phyloP scores from a whole-genome alignment of 2,797 vertebrate species.

The Semaprochilodus insignis region DNA sequence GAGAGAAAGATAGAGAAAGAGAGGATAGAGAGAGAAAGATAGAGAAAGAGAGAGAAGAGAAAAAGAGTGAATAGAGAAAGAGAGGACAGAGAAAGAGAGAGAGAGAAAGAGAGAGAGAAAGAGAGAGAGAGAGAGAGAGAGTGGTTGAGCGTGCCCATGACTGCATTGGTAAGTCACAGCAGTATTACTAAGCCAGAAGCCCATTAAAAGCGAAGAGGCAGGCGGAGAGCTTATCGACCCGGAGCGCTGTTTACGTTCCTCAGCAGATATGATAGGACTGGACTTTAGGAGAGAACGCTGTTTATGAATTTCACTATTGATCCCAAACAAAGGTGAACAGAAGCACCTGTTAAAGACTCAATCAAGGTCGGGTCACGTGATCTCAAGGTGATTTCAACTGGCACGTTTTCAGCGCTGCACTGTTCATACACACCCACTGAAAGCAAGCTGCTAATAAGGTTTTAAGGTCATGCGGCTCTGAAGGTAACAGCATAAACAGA shows the following conservation, averaged over 20 bases:
- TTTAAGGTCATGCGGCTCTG: too few species aligned
- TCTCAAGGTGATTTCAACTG: background rate
- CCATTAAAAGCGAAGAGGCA: conserved; percentile 17
- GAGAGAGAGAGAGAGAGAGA: background rate
- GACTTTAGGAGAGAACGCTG: conserved; percentile 19
- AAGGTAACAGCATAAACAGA: too few species aligned
- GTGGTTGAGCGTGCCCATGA: background rate
- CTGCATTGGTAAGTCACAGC: conserved; percentile 25
- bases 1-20: too few species aligned
- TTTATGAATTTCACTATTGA: background rate
- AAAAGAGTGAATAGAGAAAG: background rate
- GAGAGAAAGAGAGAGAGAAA: background rate
- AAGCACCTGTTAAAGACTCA: background rate
- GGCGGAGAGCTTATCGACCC: conserved; percentile 31
- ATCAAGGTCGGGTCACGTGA: background rate
- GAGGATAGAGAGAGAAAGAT: background rate
- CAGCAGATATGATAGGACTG: background rate
- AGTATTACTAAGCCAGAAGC: conserved; percentile 15
- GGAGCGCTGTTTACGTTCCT: conserved; percentile 30
- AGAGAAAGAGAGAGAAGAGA: background rate
- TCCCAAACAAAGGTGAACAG: background rate
- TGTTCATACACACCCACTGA: too few species aligned
- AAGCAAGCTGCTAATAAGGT: too few species aligned
- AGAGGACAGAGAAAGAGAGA: background rate
- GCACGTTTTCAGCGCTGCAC: too few species aligned